A percentile compares a stretch with the other conserved stretches of the same genome.
phyloP scores from a whole-genome alignment of 2,797 vertebrate species.

The Craterocephalus amniculus region DNA sequence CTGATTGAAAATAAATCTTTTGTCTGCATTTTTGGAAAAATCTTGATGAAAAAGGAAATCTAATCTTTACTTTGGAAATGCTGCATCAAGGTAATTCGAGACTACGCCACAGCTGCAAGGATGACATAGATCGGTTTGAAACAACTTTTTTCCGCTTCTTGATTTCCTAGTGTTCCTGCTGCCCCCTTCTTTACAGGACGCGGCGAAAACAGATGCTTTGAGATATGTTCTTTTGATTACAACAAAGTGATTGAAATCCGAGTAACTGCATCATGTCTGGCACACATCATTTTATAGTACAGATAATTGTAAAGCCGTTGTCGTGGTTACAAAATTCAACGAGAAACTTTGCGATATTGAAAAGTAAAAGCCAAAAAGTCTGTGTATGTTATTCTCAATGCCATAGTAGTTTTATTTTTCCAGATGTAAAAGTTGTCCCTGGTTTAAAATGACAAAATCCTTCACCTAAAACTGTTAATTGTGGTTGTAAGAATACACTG shows the following conservation, averaged over 20 bases:
- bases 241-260: slow-evolving; percentile 39
- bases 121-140: slow-evolving; percentile 73
- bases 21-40: slow-evolving; percentile 69
- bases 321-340: slow-evolving; percentile 12
- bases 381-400: slow-evolving; percentile 14
- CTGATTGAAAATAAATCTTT: slow-evolving; percentile 68
- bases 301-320: slow-evolving; percentile 8
- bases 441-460: slow-evolving; percentile 8
- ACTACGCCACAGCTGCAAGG: slow-evolving; percentile 76
- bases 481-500: slow-evolving; percentile 14
- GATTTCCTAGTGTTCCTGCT: slow-evolving; percentile 49
- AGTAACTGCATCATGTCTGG: slow-evolving; percentile 25
- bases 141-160: slow-evolving; percentile 69
- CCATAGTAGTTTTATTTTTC: neutral
- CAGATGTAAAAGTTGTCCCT: neutral
- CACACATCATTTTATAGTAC: slow-evolving; percentile 1
- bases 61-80: slow-evolving; percentile 68
- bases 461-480: slow-evolving; percentile 44
- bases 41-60: slow-evolving; percentile 71
- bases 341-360: neutral
- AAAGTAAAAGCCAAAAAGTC: neutral
- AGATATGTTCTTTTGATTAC: slow-evolving; percentile 46
- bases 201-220: neutral
- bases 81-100: slow-evolving; percentile 78
- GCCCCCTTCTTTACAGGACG: slow-evolving; percentile 49